Evolutionary conservation across 2,888 invertebrate species (phyloP).

Genomic region (Parasteatoda lunata): DNA sequence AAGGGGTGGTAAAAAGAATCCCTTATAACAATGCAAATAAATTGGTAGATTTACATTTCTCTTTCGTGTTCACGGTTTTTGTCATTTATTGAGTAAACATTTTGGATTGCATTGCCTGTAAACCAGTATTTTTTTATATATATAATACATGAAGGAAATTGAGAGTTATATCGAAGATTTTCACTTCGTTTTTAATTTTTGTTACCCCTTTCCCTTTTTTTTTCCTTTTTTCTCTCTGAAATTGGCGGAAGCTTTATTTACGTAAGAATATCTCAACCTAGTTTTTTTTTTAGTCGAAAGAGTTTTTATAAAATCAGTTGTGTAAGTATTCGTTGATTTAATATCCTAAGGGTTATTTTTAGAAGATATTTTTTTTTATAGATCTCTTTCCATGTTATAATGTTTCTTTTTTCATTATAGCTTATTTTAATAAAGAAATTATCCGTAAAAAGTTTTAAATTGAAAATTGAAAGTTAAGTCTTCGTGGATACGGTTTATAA

Average conservation of each 20-base stretch:
- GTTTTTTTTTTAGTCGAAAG: not conserved
- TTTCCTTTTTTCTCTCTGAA: not conserved
- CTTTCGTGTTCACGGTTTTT: conserved; percentile 40
- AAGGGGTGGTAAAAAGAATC: conserved; percentile 25
- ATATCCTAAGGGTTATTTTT: not conserved
- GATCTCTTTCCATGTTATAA: not conserved
- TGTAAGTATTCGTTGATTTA: not conserved
- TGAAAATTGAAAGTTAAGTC: too few relatives aligned
- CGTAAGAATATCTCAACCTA: conserved; percentile 17
- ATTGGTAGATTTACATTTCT: conserved; percentile 52
- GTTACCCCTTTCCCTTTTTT: conserved; percentile 3
- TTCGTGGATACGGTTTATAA: too few relatives aligned
- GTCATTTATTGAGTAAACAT: conserved; percentile 57
- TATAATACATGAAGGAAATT: not conserved
- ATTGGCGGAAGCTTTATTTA: conserved; percentile 37
- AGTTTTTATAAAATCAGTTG: not conserved
- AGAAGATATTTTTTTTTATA: not conserved
- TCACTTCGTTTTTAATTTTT: conserved; percentile 41
- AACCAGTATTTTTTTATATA: conserved; percentile 1
- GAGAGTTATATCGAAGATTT: conserved; percentile 19
- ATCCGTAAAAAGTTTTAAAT: too few relatives aligned
- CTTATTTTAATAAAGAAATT: not conserved
- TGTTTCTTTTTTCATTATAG: not conserved
- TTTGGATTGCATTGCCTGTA: conserved; percentile 29
- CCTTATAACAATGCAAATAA: conserved; percentile 56